Evolutionary conservation across 2,113 vertebrate genomes (phyloP), one percentile per base, ranked within the genome.

Genomic region (Meleagris gallopavo): DNA sequence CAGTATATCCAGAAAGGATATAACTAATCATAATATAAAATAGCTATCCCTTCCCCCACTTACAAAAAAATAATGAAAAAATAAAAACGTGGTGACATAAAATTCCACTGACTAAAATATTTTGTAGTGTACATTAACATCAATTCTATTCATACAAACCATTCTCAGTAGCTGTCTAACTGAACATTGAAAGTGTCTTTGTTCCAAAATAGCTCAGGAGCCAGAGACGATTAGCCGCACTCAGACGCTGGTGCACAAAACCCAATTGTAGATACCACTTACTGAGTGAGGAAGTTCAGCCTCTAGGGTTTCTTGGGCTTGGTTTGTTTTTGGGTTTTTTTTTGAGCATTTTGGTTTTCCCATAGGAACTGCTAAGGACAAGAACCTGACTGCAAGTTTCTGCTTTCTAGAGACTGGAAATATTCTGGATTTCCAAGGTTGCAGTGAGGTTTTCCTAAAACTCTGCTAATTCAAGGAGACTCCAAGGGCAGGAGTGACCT

Each of bases 231-330:
- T 65, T 65, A 34, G 20, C 45, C 27, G 40, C 11, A 29, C 0
- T 6, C 46, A 60, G 27, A 10, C 19, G 21, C 16, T 83, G n/a
- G 46, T 83, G 64, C 27, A 58, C 54, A 40, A 89, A 89, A 11
- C 6, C 4, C 10, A 2, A 0, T 36, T 60, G 30, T 30, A 0
- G 0, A 12, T 22, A 41, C 9, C 71, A 48, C 18, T 65, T 25
- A 55, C 16, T n/a, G 29, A 24, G 41, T 22, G 7, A 21, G 14
- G 17, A 30, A 69, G 12, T 19, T 57, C 34, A 50, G 27, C 24
- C 52, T 16, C 11, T 24, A 24, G 11, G 2, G 11, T 50, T 50
- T 48, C 24, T 24, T 24, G 22, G 22, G 48, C 20, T 58, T n/a
- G 4, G 4, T 83, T 80, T 57, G 13, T 54, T 16, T 54, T 32